phyloP scores from a whole-genome alignment of 2,888 invertebrate species.

The Exocentrus adspersus region DNA sequence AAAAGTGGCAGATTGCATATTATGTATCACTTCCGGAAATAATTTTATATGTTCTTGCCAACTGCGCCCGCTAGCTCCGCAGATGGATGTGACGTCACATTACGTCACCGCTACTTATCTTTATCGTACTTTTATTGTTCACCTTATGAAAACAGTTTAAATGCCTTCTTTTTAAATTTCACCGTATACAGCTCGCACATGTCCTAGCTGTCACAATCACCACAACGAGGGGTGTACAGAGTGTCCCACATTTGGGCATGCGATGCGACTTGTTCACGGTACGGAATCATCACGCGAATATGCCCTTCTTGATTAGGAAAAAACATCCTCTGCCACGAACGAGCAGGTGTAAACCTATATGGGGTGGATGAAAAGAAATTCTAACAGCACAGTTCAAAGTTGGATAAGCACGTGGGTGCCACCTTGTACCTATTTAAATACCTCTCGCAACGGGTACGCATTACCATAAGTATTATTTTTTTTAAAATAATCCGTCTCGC shows the following conservation, averaged over 20 bases:
- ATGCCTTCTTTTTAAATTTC: slow-evolving; percentile 23
- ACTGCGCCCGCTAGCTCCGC: slow-evolving; percentile 12
- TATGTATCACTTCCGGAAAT: slow-evolving; percentile 15
- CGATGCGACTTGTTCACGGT: no score
- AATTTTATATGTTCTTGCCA: slow-evolving; percentile 24
- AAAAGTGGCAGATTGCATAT: slow-evolving; percentile 19
- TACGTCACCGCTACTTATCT: slow-evolving; percentile 23
- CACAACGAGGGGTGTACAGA: not conserved
- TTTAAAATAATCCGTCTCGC: slow-evolving; percentile 1
- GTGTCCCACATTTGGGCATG: not conserved
- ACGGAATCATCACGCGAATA: no score
- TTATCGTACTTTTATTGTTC: slow-evolving; percentile 23
- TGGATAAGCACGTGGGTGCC: no score
- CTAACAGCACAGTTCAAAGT: no score
- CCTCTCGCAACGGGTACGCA: not conserved
- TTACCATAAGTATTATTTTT: slow-evolving; percentile 19
- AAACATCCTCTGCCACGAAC: no score
- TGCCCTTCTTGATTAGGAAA: no score
- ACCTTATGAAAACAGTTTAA: slow-evolving; percentile 22
- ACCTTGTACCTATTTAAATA: slow-evolving; percentile 17
- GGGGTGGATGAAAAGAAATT: no score
- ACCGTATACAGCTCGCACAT: slow-evolving; percentile 6
- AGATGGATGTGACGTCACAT: slow-evolving; percentile 26
- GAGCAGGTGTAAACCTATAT: no score
- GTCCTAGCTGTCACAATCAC: slow-evolving; percentile 11